Conservation (phyloP, 2,888 invertebrate species). For the Hydroisotoma schaefferi region DNA sequence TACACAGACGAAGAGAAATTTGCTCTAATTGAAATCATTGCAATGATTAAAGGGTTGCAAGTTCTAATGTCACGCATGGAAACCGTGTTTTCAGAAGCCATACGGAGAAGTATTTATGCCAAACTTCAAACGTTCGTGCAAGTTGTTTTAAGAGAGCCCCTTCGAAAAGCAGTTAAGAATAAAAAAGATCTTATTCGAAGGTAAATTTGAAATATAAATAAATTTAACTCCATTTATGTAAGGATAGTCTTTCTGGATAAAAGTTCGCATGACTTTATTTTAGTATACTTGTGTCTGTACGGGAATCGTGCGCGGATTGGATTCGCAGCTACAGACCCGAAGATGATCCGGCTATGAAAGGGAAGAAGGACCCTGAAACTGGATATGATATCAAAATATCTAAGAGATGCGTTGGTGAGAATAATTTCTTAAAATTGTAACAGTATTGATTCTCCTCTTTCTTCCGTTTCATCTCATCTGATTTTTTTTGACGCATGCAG, state of each 20-base stretch:
- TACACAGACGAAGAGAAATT: slow-evolving; percentile 96
- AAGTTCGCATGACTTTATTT: too few relatives aligned
- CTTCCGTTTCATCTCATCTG: background rate
- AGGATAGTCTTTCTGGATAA: too few relatives aligned
- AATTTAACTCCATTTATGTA: slow-evolving; percentile 6
- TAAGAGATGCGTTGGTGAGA: slow-evolving; percentile 81
- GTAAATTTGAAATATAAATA: slow-evolving; percentile 50
- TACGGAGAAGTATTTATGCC: slow-evolving; percentile 86
- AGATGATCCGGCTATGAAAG: slow-evolving; percentile 85
- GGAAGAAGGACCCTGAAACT: slow-evolving; percentile 89
- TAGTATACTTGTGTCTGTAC: slow-evolving; percentile 93
- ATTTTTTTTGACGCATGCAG: slow-evolving; percentile 52
- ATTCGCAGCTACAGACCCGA: slow-evolving; percentile 69
- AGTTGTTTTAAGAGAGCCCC: slow-evolving; percentile 77
- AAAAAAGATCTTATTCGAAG: slow-evolving; percentile 91
- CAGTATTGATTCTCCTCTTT: background rate
- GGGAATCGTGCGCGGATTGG: slow-evolving; percentile 98
- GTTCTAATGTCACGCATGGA: slow-evolving; percentile 96
- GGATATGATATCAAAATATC: slow-evolving; percentile 90
- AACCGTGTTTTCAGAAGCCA: slow-evolving; percentile 88
- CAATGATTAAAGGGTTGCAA: slow-evolving; percentile 98
- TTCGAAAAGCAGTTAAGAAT: slow-evolving; percentile 94
- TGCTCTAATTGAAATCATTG: slow-evolving; percentile 95
- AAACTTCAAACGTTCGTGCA: slow-evolving; percentile 97
- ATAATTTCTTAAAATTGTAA: slow-evolving; percentile 7